Base-by-base conservation (phyloP, 2,113 vertebrate species). In the Hemibagrus wyckioides region DNA sequence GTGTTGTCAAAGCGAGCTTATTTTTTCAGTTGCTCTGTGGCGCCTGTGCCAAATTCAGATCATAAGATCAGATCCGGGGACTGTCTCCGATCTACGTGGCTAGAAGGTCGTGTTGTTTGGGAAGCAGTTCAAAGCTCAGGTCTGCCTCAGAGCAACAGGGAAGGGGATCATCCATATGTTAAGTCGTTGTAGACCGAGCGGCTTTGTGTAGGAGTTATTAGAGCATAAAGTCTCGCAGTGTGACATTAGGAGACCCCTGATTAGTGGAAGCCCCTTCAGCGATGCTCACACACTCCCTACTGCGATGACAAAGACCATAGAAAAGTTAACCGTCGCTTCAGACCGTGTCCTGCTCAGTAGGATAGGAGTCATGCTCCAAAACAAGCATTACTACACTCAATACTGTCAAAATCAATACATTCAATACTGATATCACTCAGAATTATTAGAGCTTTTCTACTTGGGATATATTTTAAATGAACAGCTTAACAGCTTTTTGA, bases 151-250 rank as follows among this genome's bases (percentile, higher is more conserved):
- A 52, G 48, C 75, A 79, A 52, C 28, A 79, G 75, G 79, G 6
- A 59, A 39, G 33, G 11, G 54, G 21, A 28, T 59, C 36, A 59
- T 81, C 56, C 54, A 81, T 81, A 81, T 57, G 54, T 59, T 21
- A 59, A 80, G 13, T 56, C 54, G 25, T 57, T 17, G 36, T 52
- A 33, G 48, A 80, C 48, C 76, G 54, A 21, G 21, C 21, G 11
- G 79, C 79, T 39, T 81, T 59, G 36, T 59, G 79, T 81, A 25
- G 75, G 79, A 81, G 33, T 81, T 81, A 57, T 81, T 81, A 59
- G 79, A 81, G 79, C 79, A 81, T 81, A 59, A 81, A 81, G 79
- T 81, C 54, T 67, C 44, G 41, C 61, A 50, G 44, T 52, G 41
- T 50, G n/a, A 67, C 57, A 65, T 65, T 52, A 65, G 75, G 59